Percentiles rank a stretch among this genome's conserved stretches.
Conservation (phyloP, 1,140 invertebrate genomes). For the Meloidogyne hapla region DNA sequence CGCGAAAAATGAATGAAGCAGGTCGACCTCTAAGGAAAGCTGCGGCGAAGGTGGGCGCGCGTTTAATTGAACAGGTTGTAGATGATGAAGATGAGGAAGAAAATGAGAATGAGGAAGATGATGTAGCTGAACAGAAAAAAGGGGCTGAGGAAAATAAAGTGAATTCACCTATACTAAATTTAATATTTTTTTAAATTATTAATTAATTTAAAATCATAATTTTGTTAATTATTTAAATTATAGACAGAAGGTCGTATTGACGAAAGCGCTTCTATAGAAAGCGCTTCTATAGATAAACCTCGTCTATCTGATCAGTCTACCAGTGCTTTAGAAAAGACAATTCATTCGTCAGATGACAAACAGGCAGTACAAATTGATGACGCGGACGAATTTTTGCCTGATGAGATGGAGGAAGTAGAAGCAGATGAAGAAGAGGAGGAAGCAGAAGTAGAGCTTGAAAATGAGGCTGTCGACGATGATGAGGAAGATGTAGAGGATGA, state of each 20-base stretch:
- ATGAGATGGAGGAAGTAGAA: conserved; percentile 27
- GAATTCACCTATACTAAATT: background rate
- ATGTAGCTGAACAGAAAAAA: background rate
- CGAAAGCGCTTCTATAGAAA: background rate
- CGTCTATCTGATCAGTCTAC: background rate
- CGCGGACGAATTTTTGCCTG: conserved; percentile 35
- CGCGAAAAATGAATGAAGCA: background rate
- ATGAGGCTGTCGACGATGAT: conserved; percentile 19
- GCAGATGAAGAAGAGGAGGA: conserved; percentile 25
- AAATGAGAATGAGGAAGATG: conserved; percentile 4
- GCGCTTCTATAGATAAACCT: background rate
- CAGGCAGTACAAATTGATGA: conserved; percentile 20
- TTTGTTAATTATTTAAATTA: background rate
- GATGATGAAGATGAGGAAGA: conserved; percentile 32
- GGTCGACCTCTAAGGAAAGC: conserved; percentile 19
- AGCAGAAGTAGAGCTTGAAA: conserved; percentile 11
- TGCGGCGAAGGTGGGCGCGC: conserved; percentile 16
- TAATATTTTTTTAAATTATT: background rate
- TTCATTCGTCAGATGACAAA: conserved; percentile 11
- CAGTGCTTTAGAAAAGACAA: background rate
- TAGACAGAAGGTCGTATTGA: background rate
- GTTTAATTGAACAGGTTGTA: conserved; percentile 7
- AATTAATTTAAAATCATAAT: no score
- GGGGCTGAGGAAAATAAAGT: conserved; percentile 3
- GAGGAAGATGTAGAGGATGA: conserved; percentile 20